Evolutionary conservation across 2,797 vertebrate species (phyloP).

Genomic region (Atherinosoma microstoma): DNA sequence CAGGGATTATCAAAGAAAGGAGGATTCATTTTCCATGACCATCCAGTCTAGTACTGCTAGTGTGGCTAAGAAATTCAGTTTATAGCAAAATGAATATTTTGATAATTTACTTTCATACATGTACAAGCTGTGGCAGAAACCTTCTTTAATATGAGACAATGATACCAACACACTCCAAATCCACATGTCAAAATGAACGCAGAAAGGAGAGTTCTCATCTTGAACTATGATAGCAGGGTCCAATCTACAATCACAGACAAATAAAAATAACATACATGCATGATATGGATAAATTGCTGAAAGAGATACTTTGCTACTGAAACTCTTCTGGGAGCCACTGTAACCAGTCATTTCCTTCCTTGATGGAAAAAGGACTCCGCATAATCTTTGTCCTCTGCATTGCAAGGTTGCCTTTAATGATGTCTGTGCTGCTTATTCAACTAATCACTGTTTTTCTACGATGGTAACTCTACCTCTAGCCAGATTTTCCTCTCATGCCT

Average conservation of each 20-base stretch:
- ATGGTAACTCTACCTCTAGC: conserved; percentile 41
- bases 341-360: conserved; percentile 48
- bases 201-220: not conserved
- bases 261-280: not conserved
- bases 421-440: conserved; percentile 47
- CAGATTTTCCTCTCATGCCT: conserved; percentile 21
- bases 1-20: not conserved
- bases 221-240: not conserved
- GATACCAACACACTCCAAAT: not conserved
- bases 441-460: conserved; percentile 62
- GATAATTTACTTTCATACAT: not conserved
- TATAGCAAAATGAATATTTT: not conserved
- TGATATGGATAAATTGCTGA: conserved; percentile 20
- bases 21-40: not conserved
- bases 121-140: not conserved
- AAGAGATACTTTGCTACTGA: conserved; percentile 24
- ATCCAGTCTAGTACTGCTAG: not conserved
- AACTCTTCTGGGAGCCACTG: conserved; percentile 42
- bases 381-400: conserved; percentile 4
- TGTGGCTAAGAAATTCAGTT: not conserved
- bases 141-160: not conserved
- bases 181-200: not conserved
- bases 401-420: conserved; percentile 25
- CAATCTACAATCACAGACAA: not conserved
- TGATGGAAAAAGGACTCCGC: conserved; percentile 12